Base-by-base conservation (phyloP, 2,113 vertebrate genomes). In the Boulengeromyrus knoepffleri region DNA sequence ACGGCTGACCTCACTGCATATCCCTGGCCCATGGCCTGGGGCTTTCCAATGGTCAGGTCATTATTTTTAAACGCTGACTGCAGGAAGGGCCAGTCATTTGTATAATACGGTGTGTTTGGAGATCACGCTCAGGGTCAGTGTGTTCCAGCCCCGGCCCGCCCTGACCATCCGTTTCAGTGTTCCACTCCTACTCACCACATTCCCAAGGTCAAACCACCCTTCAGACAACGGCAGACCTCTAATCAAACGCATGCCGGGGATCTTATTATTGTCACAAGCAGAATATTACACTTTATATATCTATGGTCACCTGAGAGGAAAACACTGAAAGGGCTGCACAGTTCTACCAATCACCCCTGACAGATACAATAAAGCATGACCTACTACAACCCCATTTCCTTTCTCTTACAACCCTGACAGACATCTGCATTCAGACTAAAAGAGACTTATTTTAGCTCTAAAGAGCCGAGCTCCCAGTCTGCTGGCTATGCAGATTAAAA, bases 31-130 rank as follows among this genome's bases (percentile, higher is more conserved):
- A 45, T 45, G 77, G 88, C 90, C 52, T 52, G 58, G 88, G 87
- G 49, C 42, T 86, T 89, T 89, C 27, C 49, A 85, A 74, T n/a
- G 77, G 12, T 66, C 21, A 53, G 89, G 52, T 91, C 95, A 94
- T 93, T 93, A 77, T 93, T 89, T 90, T 92, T 91, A 93, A 95
- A 93, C 90, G 94, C 93, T 90, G 92, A 93, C 93, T 93, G 93
- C 93, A 95, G 94, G 93, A 95, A 95, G 94, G 94, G 92, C 93
- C 93, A 94, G 92, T 95, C 93, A 93, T 90, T 92, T 92, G 93
- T 90, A 93, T 91, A 92, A 90, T 91, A 45, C 15, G 88, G 91
- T 89, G 90, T 93, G 91, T 93, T 92, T 91, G 91, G 91, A 92
- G 94, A 92, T 92, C 91, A 91, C 83, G 87, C 88, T 80, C 24